These are phyloP conservation scores for Apocrypta bakeri DNA, from an alignment of 1,140 invertebrate species.

Conservation along the genomic window DNA sequence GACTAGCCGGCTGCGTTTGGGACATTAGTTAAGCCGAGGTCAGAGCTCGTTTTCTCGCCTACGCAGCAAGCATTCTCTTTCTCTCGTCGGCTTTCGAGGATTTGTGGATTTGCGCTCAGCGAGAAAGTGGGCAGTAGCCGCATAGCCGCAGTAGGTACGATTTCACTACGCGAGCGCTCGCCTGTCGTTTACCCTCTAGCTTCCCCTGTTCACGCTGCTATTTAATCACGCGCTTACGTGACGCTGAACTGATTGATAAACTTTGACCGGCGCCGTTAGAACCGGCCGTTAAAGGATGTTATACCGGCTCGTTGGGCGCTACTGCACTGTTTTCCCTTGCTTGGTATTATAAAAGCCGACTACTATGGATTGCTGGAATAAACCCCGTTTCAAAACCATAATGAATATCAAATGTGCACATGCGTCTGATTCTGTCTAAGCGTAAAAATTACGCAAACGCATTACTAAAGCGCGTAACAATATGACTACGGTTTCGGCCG, in stretches of 20 bases:
- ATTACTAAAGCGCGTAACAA: no score
- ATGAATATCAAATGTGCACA: no score
- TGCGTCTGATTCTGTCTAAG: no score
- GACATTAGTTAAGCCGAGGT: slow-evolving; percentile 66
- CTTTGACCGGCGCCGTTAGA: not conserved
- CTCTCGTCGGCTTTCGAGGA: slow-evolving; percentile 38
- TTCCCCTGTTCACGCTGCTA: not conserved
- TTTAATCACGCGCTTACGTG: slow-evolving; percentile 18
- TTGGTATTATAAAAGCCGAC: no score
- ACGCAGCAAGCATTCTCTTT: slow-evolving; percentile 11
- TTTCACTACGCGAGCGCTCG: not conserved
- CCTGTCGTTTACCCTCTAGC: not conserved
- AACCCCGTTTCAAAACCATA: no score
- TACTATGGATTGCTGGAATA: no score
- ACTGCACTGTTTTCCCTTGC: not conserved
- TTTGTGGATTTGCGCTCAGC: slow-evolving; percentile 42
- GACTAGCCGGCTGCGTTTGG: slow-evolving; percentile 45
- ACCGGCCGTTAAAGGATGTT: not conserved
- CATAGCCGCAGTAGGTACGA: not conserved
- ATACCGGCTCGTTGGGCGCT: slow-evolving; percentile 1
- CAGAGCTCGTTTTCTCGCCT: slow-evolving; percentile 28
- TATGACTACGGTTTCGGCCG: not conserved
- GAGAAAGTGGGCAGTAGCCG: not conserved
- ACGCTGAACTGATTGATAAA: not conserved
- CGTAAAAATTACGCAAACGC: no score